A percentile compares a stretch with the other conserved stretches of the same genome.
phyloP scores from a whole-genome alignment of 2,888 invertebrate species.

The Deroplatys truncata region DNA sequence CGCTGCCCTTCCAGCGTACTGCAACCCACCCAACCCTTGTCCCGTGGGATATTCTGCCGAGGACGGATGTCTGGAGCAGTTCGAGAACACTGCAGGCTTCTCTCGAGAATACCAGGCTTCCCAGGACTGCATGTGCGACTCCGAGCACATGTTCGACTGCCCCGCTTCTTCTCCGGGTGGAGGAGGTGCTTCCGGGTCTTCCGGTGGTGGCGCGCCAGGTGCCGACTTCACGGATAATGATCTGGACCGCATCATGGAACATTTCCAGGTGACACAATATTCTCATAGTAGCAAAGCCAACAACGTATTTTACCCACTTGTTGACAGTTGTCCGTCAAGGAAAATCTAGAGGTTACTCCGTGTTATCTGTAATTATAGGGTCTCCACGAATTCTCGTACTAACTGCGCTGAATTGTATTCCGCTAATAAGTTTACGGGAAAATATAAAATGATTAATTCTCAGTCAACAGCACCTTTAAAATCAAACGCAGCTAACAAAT shows the following conservation, averaged over 20 bases:
- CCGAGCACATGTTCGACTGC: constrained; percentile 96
- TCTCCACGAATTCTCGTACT: too few relatives aligned
- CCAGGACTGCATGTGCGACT: constrained; percentile 96
- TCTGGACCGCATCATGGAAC: constrained; percentile 64
- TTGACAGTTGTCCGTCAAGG: too few relatives aligned
- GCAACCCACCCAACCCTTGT: constrained; percentile 98
- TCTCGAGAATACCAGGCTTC: constrained; percentile 81
- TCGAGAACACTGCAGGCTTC: constrained; percentile 82
- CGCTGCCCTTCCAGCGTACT: constrained; percentile 91
- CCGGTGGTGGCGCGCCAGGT: constrained; percentile 32
- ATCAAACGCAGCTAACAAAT: too few relatives aligned
- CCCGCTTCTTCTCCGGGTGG: constrained; percentile 49
- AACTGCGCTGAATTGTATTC: too few relatives aligned
- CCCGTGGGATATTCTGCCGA: constrained; percentile 87
- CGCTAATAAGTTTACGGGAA: too few relatives aligned
- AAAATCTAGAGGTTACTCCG: too few relatives aligned
- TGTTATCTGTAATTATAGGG: too few relatives aligned
- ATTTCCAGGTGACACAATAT: constrained; percentile 48
- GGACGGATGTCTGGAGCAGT: constrained; percentile 85
- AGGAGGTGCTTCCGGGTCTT: constrained; percentile 19
- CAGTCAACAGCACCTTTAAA: too few relatives aligned
- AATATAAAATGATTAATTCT: too few relatives aligned
- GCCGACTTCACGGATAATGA: constrained; percentile 50
- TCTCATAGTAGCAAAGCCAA: too few relatives aligned
- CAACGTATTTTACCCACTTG: too few relatives aligned